Base-by-base conservation (phyloP, 2,888 invertebrate genomes). In the Rhimphoctona megacephalus region DNA sequence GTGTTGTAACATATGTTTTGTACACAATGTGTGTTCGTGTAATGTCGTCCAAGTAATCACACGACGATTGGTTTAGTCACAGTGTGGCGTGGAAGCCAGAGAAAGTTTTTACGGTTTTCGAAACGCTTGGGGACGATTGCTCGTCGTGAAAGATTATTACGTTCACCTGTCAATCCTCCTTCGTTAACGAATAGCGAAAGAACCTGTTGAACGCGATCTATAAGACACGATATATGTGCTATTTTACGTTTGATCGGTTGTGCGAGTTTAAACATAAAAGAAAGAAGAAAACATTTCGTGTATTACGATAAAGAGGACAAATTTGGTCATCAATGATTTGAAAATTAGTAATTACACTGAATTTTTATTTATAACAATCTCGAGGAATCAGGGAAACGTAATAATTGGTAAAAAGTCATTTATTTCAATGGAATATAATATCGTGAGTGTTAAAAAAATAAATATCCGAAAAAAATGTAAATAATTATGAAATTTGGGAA, bases 21-120 rank as follows among this genome's bases (percentile, higher is more conserved):
- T 30, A 70, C 46, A 46, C 17, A 30, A 46, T 33, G n/a, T 7
- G 49, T 8, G 49, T n/a, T 33, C 49, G 52, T 72, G 30, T 52
- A 49, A 52, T 25, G 54, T 49, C 67, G 25, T 78, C 52, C 67
- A n/a, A 52, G 39, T 66, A 39, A 39, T 73, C 66, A 14, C 64
- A 57, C 39, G 25, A 64, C 73, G 30, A 22, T 22, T 36, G 57
- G 46, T 36, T 73, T 25, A 39, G 73, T 74, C 73, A 66, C 49
- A 6, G 9, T 25, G 46, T 22, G 73, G 25, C 57, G 70, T 54
- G 54, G 49, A 30, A 61, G 22, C 81, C 64, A 85, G 89, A 86
- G 88, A 88, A 89, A 89, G 88, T 88, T 78, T 82, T 80, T 81
- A 81, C 83, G 83, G 74, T 87, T 87, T 85, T 86, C 88, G 88